phyloP scores from a whole-genome alignment of 2,797 vertebrate genomes.

The Threskiornis aethiopicus region DNA sequence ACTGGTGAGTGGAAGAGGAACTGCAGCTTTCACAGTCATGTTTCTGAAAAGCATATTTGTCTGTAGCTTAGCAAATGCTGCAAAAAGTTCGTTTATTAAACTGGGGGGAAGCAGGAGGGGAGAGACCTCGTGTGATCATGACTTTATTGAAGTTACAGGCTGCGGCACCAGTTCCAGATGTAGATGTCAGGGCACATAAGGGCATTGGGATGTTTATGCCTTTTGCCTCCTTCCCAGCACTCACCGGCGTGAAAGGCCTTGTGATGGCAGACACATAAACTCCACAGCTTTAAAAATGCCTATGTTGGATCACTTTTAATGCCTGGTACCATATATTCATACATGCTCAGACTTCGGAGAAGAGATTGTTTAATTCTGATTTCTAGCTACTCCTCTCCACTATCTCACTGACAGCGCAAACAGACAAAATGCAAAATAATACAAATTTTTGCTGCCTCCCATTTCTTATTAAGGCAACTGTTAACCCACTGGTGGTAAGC shows the following conservation, averaged over 20 bases:
- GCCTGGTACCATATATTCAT: not conserved
- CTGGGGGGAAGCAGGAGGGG: not conserved
- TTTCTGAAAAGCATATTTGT: not conserved
- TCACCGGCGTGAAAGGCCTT: accelerated
- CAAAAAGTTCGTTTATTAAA: not conserved
- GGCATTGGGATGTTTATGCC: not conserved
- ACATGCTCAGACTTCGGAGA: not conserved
- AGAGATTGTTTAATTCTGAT: not conserved
- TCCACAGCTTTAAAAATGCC: not conserved
- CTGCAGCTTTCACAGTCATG: not conserved
- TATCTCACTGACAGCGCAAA: not conserved
- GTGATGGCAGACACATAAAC: not conserved
- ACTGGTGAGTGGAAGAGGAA: not conserved
- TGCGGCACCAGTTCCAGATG: not conserved
- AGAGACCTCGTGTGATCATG: accelerated
- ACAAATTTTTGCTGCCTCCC: not conserved
- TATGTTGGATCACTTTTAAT: not conserved
- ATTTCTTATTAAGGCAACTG: not conserved
- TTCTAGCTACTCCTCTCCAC: not conserved
- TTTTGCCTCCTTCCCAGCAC: not conserved
- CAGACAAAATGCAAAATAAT: not conserved
- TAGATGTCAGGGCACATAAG: not conserved
- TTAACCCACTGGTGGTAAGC: not conserved
- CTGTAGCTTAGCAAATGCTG: not conserved
- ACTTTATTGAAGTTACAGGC: not conserved